Conservation (phyloP, 2,888 invertebrate species). For the Eubasilissa splendida region DNA sequence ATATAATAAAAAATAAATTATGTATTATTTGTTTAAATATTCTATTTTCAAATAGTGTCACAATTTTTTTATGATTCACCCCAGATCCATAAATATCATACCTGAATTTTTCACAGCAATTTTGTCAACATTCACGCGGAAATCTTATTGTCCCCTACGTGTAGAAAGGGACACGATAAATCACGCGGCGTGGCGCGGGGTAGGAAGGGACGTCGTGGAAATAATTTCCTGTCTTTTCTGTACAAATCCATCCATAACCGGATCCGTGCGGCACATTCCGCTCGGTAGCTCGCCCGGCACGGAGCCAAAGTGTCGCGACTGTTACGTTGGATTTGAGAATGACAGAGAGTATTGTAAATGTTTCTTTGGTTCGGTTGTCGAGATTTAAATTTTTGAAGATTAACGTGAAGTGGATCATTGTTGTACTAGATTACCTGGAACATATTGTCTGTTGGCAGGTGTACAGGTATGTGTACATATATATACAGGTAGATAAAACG, state of each 20-base stretch:
- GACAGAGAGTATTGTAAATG: no score
- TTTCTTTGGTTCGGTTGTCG: background rate
- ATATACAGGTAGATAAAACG: background rate
- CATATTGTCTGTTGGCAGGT: conserved; percentile 9
- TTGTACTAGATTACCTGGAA: conserved; percentile 17
- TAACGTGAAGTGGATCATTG: background rate
- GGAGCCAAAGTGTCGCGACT: no score
- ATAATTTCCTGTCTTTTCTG: conserved; percentile 31
- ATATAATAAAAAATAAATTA: no score
- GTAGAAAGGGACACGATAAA: conserved; percentile 29
- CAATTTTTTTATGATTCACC: no score
- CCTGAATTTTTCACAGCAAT: background rate
- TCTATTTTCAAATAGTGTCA: no score
- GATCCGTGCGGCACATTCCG: background rate
- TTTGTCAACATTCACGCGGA: conserved; percentile 1
- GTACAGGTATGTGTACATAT: background rate
- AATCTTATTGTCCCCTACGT: conserved; percentile 28
- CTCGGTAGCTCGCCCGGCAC: background rate
- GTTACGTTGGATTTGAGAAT: no score
- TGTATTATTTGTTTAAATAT: no score
- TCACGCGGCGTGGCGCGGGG: background rate
- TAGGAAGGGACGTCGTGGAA: conserved; percentile 21
- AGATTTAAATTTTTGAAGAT: background rate
- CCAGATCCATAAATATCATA: no score
- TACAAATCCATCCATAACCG: conserved; percentile 35